These are phyloP conservation scores for Anastrepha obliqua DNA, from an alignment of 1,140 invertebrate genomes.

Conservation along the genomic window DNA sequence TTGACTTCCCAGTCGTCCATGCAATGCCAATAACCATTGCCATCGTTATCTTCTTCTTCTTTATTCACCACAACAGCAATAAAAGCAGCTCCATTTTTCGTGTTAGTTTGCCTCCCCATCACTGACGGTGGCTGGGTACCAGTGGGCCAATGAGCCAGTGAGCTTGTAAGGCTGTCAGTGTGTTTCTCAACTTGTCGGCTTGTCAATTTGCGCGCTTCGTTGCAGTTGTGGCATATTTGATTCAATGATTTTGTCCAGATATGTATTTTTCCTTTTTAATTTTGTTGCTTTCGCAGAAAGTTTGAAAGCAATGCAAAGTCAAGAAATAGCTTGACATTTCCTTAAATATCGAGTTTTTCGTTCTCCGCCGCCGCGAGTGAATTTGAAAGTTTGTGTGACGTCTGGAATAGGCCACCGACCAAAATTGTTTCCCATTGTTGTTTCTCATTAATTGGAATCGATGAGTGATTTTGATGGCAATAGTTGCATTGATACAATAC, in stretches of 20 bases:
- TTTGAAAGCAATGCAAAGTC: conserved; percentile 34
- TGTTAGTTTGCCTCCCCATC: not conserved
- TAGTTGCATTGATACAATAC: not conserved
- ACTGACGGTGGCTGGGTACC: not conserved
- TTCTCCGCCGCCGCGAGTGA: not conserved
- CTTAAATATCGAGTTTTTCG: conserved; percentile 34
- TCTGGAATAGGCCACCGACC: not conserved
- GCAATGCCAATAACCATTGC: conserved; percentile 26
- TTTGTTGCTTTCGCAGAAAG: not conserved
- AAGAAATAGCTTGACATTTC: conserved; percentile 38
- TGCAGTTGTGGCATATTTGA: conserved; percentile 40
- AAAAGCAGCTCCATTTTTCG: not conserved
- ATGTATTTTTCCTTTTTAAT: not conserved
- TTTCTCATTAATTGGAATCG: conserved; percentile 14
- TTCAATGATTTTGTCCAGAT: conserved; percentile 33
- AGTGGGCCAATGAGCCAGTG: not conserved
- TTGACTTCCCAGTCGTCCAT: conserved; percentile 49
- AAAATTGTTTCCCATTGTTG: not conserved
- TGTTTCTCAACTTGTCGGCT: conserved; percentile 40
- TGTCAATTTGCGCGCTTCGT: conserved; percentile 41
- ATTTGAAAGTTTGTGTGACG: not conserved
- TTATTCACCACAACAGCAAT: conserved; percentile 2
- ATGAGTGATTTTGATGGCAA: conserved; percentile 24
- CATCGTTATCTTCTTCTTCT: conserved; percentile 1
- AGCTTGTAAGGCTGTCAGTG: conserved; percentile 24